Evolutionary conservation across 2,888 invertebrate genomes (phyloP).

Genomic region (Saturnia japonica): DNA sequence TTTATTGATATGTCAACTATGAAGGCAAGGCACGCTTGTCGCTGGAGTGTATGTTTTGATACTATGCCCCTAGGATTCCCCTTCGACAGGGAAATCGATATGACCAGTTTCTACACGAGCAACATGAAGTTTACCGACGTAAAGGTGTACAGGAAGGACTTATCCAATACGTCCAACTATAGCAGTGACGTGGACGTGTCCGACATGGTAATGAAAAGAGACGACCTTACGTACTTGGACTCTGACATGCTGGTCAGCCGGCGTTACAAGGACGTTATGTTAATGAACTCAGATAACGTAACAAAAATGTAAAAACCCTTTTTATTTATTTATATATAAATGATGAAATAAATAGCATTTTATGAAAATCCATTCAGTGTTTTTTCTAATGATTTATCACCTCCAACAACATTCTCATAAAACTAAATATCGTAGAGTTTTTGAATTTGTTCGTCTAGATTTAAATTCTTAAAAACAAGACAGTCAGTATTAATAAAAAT

Average conservation of each 20-base stretch:
- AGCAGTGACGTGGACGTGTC: slow-evolving; percentile 64
- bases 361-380: not conserved
- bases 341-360: slow-evolving; percentile 9
- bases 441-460: not conserved
- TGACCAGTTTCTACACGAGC: slow-evolving; percentile 81
- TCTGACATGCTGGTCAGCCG: slow-evolving; percentile 61
- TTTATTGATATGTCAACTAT: slow-evolving; percentile 69
- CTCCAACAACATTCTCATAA: not conserved
- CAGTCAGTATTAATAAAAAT: not conserved
- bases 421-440: not conserved
- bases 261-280: slow-evolving; percentile 70
- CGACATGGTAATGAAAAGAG: slow-evolving; percentile 69
- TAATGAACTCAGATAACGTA: slow-evolving; percentile 65
- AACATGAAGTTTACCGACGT: slow-evolving; percentile 86
- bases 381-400: not conserved
- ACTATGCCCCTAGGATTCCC: slow-evolving; percentile 87
- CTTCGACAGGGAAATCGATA: slow-evolving; percentile 85
- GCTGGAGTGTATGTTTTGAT: slow-evolving; percentile 82
- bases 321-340: slow-evolving; percentile 8
- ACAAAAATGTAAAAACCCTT: slow-evolving; percentile 50
- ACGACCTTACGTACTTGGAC: slow-evolving; percentile 70
- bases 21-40: slow-evolving; percentile 78
- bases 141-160: slow-evolving; percentile 83
- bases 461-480: not conserved
- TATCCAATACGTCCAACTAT: slow-evolving; percentile 52